phyloP scores from a whole-genome alignment of 2,888 invertebrate genomes.

The Ochropleura leucogaster region DNA sequence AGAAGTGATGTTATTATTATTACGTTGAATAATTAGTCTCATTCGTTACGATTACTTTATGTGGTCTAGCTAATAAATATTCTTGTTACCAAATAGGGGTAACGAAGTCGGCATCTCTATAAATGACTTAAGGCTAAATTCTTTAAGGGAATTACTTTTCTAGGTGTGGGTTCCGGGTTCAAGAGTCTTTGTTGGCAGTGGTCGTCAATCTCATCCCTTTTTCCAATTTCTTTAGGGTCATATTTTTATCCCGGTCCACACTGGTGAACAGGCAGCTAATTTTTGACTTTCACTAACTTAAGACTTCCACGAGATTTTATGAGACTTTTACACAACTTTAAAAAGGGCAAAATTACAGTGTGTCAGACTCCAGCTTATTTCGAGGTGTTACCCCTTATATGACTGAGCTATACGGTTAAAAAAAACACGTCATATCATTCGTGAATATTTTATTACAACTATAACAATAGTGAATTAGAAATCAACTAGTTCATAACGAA shows the following conservation, averaged over 20 bases:
- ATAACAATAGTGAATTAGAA: constrained; percentile 48
- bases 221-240: too few relatives aligned
- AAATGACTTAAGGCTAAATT: not conserved
- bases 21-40: constrained; percentile 8
- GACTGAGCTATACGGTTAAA: not conserved
- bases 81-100: not conserved
- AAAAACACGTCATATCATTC: constrained; percentile 42
- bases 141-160: not conserved
- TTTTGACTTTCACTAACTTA: too few relatives aligned
- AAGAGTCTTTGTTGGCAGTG: not conserved
- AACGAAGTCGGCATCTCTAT: not conserved
- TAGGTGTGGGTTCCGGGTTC: not conserved
- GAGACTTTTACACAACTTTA: too few relatives aligned
- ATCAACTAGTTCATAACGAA: constrained; percentile 48
- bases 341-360: too few relatives aligned
- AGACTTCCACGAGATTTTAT: too few relatives aligned
- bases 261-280: too few relatives aligned
- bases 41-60: not conserved
- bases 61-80: not conserved
- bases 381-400: too few relatives aligned
- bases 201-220: too few relatives aligned
- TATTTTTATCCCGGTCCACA: too few relatives aligned
- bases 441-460: constrained; percentile 62
- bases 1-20: too few relatives aligned
- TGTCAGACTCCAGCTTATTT: too few relatives aligned